A percentile compares a stretch with the other conserved stretches of the same genome.
phyloP scores from a whole-genome alignment of 2,888 invertebrate species.

The Abrostola tripartita region DNA sequence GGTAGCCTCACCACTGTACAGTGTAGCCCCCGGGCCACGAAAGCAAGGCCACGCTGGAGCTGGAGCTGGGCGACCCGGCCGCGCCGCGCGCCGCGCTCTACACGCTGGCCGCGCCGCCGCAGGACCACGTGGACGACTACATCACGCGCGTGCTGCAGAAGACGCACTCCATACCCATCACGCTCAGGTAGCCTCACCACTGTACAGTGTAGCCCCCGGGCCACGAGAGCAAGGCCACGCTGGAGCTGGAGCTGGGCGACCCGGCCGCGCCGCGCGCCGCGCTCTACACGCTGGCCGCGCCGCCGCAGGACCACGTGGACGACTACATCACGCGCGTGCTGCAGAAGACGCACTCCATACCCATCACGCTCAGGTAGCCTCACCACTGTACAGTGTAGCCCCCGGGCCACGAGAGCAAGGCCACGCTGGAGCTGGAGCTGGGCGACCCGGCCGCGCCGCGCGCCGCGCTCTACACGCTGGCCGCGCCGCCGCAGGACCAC shows the following conservation, averaged over 20 bases:
- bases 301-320: constrained; percentile 79
- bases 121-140: constrained; percentile 81
- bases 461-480: constrained; percentile 92
- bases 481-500: constrained; percentile 78
- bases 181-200: constrained; percentile 93
- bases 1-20: constrained; percentile 87
- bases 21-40: constrained; percentile 98
- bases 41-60: constrained; percentile 97
- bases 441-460: constrained; percentile 93
- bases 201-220: constrained; percentile 94
- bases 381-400: too few relatives aligned
- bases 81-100: constrained; percentile 93
- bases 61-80: constrained; percentile 94
- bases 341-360: constrained; percentile 97
- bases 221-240: constrained; percentile 97
- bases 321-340: constrained; percentile 89
- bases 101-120: constrained; percentile 86
- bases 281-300: constrained; percentile 90
- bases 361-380: constrained; percentile 94
- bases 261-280: constrained; percentile 93
- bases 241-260: constrained; percentile 95
- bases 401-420: not conserved
- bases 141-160: constrained; percentile 91
- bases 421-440: constrained; percentile 95
- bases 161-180: constrained; percentile 97